These are phyloP conservation scores for Cerastis leucographa DNA, from an alignment of 2,888 invertebrate genomes.

Conservation along the genomic window DNA sequence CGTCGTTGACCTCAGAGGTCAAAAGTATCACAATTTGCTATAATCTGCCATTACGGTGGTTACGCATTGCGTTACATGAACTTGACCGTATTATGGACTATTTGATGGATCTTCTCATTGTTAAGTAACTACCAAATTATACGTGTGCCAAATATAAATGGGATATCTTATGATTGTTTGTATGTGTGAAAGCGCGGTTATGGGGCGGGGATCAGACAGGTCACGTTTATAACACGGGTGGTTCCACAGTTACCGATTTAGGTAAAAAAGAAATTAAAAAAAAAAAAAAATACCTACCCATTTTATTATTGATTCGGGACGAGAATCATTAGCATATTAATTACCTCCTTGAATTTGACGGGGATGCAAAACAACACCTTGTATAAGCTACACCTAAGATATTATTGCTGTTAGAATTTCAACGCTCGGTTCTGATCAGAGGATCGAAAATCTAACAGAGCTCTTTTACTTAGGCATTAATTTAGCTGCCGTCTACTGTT, in stretches of 20 bases:
- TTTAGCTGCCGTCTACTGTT: not conserved
- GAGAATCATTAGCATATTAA: too few species aligned
- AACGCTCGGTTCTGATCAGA: not conserved
- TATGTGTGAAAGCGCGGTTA: too few species aligned
- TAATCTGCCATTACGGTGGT: constrained; percentile 46
- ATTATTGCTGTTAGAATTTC: not conserved
- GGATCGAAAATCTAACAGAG: not conserved
- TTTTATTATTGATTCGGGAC: too few species aligned
- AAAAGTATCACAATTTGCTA: constrained; percentile 53
- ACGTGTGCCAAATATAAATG: constrained; percentile 57
- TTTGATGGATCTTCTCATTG: constrained; percentile 64
- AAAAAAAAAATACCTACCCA: too few species aligned
- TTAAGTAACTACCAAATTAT: constrained; percentile 56
- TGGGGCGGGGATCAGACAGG: too few species aligned
- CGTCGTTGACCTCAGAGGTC: constrained; percentile 47
- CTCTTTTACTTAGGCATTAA: not conserved
- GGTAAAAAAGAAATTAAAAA: too few species aligned
- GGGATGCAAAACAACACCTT: too few species aligned
- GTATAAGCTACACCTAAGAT: not conserved
- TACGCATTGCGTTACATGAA: constrained; percentile 51
- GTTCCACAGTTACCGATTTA: too few species aligned
- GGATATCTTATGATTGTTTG: constrained; percentile 5
- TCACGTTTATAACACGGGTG: too few species aligned
- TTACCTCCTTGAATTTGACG: too few species aligned
- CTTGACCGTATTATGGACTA: constrained; percentile 61